Evolutionary conservation across 2,888 invertebrate genomes (phyloP).

Genomic region (Lapara coniferarum): DNA sequence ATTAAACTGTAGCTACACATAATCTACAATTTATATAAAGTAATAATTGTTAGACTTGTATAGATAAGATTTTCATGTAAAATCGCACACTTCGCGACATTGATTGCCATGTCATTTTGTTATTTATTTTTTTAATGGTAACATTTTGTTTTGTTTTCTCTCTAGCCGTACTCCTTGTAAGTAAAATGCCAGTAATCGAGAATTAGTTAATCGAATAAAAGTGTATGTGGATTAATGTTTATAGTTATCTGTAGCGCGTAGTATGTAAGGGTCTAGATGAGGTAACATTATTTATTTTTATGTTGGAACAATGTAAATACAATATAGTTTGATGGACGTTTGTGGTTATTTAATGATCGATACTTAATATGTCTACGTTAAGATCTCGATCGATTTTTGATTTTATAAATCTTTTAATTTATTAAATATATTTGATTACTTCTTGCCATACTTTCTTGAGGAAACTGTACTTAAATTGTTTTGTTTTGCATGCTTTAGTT

Average conservation of each 20-base stretch:
- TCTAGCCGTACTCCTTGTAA: conserved; percentile 50
- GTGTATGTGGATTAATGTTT: conserved; percentile 70
- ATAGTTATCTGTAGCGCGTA: conserved; percentile 68
- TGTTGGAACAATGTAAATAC: conserved; percentile 81
- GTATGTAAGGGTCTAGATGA: conserved; percentile 73
- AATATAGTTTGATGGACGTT: conserved; percentile 72
- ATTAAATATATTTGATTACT: conserved; percentile 48
- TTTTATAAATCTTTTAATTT: conserved; percentile 54
- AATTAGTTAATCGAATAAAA: conserved; percentile 44
- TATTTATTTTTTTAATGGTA: conserved; percentile 80
- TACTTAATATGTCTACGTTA: conserved; percentile 61
- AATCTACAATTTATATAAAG: conserved; percentile 46
- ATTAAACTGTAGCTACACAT: conserved; percentile 64
- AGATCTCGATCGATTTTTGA: conserved; percentile 67
- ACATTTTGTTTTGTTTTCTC: conserved; percentile 64
- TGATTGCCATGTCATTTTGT: conserved; percentile 71
- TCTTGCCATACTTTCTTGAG: conserved; percentile 49
- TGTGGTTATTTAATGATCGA: conserved; percentile 75
- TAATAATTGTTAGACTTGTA: conserved; percentile 51
- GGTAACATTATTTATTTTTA: conserved; percentile 83
- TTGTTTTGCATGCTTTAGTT: conserved; percentile 22
- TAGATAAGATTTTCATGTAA: conserved; percentile 47
- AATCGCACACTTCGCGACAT: conserved; percentile 37
- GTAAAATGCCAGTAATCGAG: conserved; percentile 75
- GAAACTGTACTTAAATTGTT: conserved; percentile 27